Conservation (phyloP, 2,888 invertebrate genomes). For the Liposcelis brunnea region DNA sequence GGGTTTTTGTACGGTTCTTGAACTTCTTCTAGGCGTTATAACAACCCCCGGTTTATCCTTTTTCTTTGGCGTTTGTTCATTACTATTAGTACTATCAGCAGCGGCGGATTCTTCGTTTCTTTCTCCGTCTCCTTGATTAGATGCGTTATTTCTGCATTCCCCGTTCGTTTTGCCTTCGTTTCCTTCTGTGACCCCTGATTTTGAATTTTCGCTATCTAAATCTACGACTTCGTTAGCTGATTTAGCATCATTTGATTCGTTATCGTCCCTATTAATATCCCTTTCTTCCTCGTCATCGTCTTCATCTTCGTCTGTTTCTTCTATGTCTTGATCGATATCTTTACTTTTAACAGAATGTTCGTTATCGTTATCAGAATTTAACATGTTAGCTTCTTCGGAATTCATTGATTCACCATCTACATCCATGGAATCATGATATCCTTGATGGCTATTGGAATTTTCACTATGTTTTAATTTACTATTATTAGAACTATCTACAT, state of each 20-base stretch:
- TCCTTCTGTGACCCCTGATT: neutral
- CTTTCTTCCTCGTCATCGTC: neutral
- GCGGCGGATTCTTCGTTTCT: neutral
- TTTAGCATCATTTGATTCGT: neutral
- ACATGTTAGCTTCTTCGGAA: neutral
- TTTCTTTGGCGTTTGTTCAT: neutral
- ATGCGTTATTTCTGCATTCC: neutral
- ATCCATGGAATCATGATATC: neutral
- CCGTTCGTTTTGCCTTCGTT: neutral
- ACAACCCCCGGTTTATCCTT: neutral
- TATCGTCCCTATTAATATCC: neutral
- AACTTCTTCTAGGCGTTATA: conserved; percentile 1
- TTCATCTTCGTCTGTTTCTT: neutral
- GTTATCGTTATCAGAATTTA: neutral
- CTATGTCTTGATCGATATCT: neutral
- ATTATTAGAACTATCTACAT: neutral
- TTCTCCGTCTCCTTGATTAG: neutral
- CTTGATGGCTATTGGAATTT: neutral
- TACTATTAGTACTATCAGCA: neutral
- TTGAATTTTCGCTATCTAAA: neutral
- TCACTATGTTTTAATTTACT: neutral
- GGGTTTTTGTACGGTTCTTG: neutral
- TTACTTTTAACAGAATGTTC: neutral
- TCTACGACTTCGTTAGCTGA: neutral
- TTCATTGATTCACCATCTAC: neutral